Evolutionary conservation across 2,888 invertebrate species (phyloP).

Genomic region (Slavum lentiscoides): DNA sequence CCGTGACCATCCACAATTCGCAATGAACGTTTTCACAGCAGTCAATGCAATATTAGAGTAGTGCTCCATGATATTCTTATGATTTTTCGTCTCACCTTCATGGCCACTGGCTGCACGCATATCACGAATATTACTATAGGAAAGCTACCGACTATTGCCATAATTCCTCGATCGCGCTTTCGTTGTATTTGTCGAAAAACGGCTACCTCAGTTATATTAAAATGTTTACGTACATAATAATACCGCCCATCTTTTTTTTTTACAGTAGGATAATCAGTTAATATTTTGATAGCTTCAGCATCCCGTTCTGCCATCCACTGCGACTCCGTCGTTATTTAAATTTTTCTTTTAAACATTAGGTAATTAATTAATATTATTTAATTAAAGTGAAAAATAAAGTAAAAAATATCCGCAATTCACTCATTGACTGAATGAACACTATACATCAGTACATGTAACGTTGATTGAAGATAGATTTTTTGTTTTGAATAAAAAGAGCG

Average conservation of each 20-base stretch:
- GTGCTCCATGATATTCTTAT: neutral
- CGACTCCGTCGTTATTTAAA: too few relatives aligned
- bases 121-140: neutral
- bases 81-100: neutral
- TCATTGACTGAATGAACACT: too few relatives aligned
- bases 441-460: too few relatives aligned
- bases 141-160: neutral
- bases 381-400: too few relatives aligned
- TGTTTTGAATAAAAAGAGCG: too few relatives aligned
- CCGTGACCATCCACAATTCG: neutral
- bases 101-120: neutral
- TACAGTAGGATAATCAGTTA: neutral
- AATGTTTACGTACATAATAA: constrained; percentile 2
- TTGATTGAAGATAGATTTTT: too few relatives aligned
- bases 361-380: too few relatives aligned
- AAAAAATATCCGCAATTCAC: too few relatives aligned
- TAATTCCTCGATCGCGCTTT: neutral
- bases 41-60: constrained; percentile 3
- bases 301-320: too few relatives aligned
- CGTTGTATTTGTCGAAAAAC: neutral
- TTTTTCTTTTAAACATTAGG: too few relatives aligned
- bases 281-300: too few relatives aligned
- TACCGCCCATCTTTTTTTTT: too few relatives aligned
- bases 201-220: neutral
- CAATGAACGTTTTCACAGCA: neutral